Evolutionary conservation across 1,140 invertebrate species (phyloP).

Genomic region (Samia ricini): DNA sequence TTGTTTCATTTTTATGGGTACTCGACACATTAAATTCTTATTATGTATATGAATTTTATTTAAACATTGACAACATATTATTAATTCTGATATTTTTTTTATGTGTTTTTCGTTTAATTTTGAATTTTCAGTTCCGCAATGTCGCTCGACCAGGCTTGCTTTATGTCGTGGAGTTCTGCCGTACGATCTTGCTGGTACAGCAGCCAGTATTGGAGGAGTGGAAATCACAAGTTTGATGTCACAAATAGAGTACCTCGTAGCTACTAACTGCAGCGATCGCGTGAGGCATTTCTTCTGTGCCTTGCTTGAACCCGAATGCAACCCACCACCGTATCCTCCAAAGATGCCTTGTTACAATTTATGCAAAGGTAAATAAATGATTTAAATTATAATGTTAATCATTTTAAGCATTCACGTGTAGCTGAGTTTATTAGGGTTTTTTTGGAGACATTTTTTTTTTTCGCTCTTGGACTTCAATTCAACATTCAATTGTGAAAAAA

Average conservation of each 20-base stretch:
- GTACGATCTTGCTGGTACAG: constrained; percentile 79
- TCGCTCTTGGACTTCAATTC: no score
- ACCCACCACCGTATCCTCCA: constrained; percentile 75
- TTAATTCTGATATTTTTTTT: neutral
- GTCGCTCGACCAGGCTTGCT: constrained; percentile 62
- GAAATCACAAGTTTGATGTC: constrained; percentile 70
- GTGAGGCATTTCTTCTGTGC: constrained; percentile 81
- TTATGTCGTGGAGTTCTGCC: constrained; percentile 80
- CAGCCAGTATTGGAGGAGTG: constrained; percentile 43
- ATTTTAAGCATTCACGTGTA: no score
- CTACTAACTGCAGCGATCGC: constrained; percentile 80
- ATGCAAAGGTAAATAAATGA: constrained; percentile 78
- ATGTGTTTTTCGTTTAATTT: neutral
- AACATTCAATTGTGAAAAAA: no score
- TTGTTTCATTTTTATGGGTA: no score
- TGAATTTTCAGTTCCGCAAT: constrained; percentile 56
- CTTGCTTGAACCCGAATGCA: constrained; percentile 82
- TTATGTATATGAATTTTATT: no score
- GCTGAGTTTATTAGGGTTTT: no score
- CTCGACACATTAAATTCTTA: no score
- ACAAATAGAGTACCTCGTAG: constrained; percentile 78
- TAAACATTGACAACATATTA: no score
- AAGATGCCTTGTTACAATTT: constrained; percentile 81
- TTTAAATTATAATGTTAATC: neutral
- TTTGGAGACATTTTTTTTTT: no score